Evolutionary conservation across 1,140 invertebrate genomes (phyloP), one percentile per base, ranked within the genome.

Genomic region (Oryzaephilus surinamensis): DNA sequence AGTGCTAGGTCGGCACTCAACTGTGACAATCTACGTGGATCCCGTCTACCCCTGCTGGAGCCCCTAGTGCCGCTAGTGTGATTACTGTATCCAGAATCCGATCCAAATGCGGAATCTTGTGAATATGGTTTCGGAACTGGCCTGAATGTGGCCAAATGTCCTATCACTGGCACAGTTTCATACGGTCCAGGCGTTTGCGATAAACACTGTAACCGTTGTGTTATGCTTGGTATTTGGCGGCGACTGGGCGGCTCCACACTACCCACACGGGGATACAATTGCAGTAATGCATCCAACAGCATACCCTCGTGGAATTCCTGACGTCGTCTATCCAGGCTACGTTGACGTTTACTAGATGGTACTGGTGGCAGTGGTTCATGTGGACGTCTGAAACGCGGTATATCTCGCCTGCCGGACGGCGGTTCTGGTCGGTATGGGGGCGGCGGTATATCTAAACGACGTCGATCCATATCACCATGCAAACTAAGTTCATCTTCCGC

Each of bases 1-100:
- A 61, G 47, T 3, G 59, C 49, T 37, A 62, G 44, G 27, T 62
- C 60, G 1, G 58, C 58, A 51, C 60, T 62, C 18, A 62, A 45
- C 40, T 62, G 58, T 16, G 60, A 62, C 29, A 61, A 45, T 39
- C 60, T 38, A 21, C 58, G 48, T 3, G 50, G 54, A 40, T 62
- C 60, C 17, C 57, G 39, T 12, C 57, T 44, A 12, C 57, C 57
- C 17, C 60, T 41, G 41, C 54, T 60, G 6, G 60, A 62, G 7
- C 57, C 53, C 20, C 60, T 48, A 2, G 59, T 61, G 1, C 57
- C 51, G 38, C 52, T 58, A 19, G 77, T 79, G 41, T 79, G 72
- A 50, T 80, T 76, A 46, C 76, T 79, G 50, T 79, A 80, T 0
- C 77, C 76, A 12, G 76, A 79, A 53, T 80, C 77, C 13, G 73